Base-by-base conservation (phyloP, 1,140 invertebrate species). In the Ctenoplectra terminalis region DNA sequence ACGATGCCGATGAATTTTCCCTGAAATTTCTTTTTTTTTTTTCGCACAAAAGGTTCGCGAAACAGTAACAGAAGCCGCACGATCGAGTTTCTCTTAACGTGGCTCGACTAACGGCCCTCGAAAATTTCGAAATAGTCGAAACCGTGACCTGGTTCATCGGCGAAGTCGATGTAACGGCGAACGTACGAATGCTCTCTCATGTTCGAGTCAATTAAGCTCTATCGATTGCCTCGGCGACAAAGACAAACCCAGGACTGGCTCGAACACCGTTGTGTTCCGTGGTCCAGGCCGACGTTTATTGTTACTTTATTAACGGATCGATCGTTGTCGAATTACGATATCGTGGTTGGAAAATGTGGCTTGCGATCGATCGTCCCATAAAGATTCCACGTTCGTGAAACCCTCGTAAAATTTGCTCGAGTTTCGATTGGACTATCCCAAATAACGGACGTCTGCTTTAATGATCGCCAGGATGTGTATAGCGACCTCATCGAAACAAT, bases 121-220 rank as follows among this genome's bases (percentile, higher is more conserved):
- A 80, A 75, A 81, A 66, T 64, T 81, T 75, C 37, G 50, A 31
- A 34, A 81, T 50, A 48, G 37, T 31, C 75, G 75, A 78, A 71
- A 64, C 66, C 63, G 37, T 82, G 79, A 86, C 85, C 85, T 60
- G 60, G 40, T 86, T 82, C 67, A 56, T n/a, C 56, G 61, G 46
- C 74, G 73, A 61, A 60, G 71, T 72, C 72, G 52, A 48, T 69
- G 73, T 81, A 63, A 64, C 58, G 67, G 66, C 61, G 56, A 82
- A 86, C 75, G 81, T 86, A 85, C 85, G 83, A 86, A 80, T 82
- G 76, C 56, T 72, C 82, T 78, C 77, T 86, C 85, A 70, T 84
- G 85, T 86, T 86, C 84, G 81, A 86, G 84, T 81, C 85, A 86
- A 86, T 86, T 86, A 74, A 76, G 74, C 80, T 75, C 70, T 72